These are phyloP conservation scores for Calameuta pallipes DNA, from an alignment of 2,888 invertebrate genomes.

Conservation along the genomic window DNA sequence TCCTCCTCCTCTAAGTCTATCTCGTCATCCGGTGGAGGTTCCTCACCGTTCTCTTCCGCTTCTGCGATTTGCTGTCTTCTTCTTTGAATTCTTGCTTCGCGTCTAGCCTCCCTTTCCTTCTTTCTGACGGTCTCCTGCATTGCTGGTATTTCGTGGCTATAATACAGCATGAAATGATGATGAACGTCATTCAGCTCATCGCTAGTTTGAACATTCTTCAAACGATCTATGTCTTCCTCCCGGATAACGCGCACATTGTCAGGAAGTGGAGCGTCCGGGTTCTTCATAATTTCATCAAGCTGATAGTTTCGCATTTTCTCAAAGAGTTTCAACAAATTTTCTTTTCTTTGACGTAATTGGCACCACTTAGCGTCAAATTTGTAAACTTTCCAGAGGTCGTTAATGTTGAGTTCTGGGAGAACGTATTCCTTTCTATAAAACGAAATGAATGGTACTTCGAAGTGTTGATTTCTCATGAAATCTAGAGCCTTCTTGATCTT, in stretches of 20 bases:
- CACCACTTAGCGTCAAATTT: constrained; percentile 96
- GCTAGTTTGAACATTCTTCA: constrained; percentile 81
- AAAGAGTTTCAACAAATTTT: constrained; percentile 83
- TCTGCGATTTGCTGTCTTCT: constrained; percentile 69
- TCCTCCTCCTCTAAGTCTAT: constrained; percentile 71
- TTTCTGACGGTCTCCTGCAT: constrained; percentile 82
- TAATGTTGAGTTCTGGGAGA: constrained; percentile 91
- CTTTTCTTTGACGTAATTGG: constrained; percentile 86
- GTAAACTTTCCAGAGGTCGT: constrained; percentile 98
- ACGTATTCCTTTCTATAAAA: constrained; percentile 99
- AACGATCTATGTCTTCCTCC: constrained; percentile 85
- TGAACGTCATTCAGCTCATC: constrained; percentile 95
- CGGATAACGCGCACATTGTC: constrained; percentile 85
- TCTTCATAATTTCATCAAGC: constrained; percentile 81
- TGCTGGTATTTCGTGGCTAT: constrained; percentile 83
- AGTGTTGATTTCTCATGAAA: constrained; percentile 93
- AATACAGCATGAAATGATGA: constrained; percentile 92
- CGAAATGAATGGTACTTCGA: constrained; percentile 98
- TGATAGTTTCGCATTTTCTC: constrained; percentile 95
- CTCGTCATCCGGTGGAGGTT: constrained; percentile 72
- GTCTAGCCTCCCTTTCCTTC: constrained; percentile 75
- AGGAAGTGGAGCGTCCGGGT: constrained; percentile 86
- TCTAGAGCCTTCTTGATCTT: constrained; percentile 95
- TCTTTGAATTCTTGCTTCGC: constrained; percentile 68
- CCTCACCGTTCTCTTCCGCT: constrained; percentile 74